These are phyloP conservation scores for Calidris pygmaea DNA, from an alignment of 2,113 vertebrate genomes.

Conservation along the genomic window DNA sequence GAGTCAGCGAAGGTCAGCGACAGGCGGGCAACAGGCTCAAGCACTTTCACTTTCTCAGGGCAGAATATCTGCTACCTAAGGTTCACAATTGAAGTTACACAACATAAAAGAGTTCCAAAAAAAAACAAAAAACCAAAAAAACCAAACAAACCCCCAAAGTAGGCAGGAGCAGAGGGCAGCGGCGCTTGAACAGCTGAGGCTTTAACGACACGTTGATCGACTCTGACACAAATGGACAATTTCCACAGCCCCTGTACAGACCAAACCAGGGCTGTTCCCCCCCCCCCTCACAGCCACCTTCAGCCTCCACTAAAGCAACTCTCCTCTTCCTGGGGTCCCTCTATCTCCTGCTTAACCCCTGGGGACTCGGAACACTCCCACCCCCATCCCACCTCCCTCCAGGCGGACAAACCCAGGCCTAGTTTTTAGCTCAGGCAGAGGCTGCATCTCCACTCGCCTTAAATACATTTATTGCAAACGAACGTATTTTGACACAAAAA, in stretches of 20 bases:
- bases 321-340: background rate
- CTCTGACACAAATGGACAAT: rapidly evolving
- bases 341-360: too few species aligned
- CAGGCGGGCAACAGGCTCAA: rapidly evolving
- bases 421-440: background rate
- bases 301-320: background rate
- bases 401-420: background rate
- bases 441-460: slow-evolving; percentile 33
- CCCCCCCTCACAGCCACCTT: background rate
- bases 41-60: background rate
- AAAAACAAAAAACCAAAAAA: too few species aligned
- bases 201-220: background rate
- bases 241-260: background rate
- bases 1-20: rapidly evolving
- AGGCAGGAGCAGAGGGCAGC: background rate
- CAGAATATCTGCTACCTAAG: slow-evolving; percentile 15
- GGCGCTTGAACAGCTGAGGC: background rate
- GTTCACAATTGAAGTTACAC: background rate
- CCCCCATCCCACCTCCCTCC: rapidly evolving
- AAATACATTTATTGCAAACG: slow-evolving; percentile 78
- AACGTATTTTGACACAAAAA: slow-evolving; percentile 75
- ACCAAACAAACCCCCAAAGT: background rate
- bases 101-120: background rate
- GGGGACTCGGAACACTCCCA: background rate
- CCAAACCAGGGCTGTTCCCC: rapidly evolving